phyloP scores from a whole-genome alignment of 2,888 invertebrate species.

The Ectropis crepuscularia region DNA sequence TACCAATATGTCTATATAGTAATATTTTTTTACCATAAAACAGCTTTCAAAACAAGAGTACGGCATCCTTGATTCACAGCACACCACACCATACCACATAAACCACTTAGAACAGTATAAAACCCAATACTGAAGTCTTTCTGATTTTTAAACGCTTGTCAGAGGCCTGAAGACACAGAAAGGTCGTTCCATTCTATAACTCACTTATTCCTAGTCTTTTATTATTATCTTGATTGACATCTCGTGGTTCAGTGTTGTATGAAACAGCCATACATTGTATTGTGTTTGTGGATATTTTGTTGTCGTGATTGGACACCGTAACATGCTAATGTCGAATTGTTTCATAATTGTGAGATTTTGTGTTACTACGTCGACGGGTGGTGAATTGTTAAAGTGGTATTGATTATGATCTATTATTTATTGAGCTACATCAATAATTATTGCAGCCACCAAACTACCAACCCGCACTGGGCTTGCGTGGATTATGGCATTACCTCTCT shows the following conservation, averaged over 20 bases:
- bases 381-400: not conserved
- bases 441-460: too few species aligned
- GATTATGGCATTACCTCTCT: too few species aligned
- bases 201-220: constrained; percentile 2
- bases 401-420: not conserved
- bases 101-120: constrained; percentile 9
- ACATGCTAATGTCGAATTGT: not conserved
- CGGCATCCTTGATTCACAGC: constrained; percentile 5
- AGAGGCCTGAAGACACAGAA: constrained; percentile 10
- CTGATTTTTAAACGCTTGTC: constrained; percentile 1
- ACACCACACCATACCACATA: not conserved
- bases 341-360: not conserved
- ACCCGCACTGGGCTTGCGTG: too few species aligned
- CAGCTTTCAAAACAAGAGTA: constrained; percentile 23
- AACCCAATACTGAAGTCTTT: constrained; percentile 13
- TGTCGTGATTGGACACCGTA: constrained; percentile 18
- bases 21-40: constrained; percentile 13
- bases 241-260: constrained; percentile 20
- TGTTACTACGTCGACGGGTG: not conserved
- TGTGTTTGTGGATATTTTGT: constrained; percentile 11
- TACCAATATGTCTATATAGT: too few species aligned
- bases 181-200: constrained; percentile 7
- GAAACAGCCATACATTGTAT: constrained; percentile 14
- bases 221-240: constrained; percentile 26
- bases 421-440: too few species aligned